These are phyloP conservation scores for Nomada fabriciana DNA, from an alignment of 2,888 invertebrate species.

Conservation along the genomic window DNA sequence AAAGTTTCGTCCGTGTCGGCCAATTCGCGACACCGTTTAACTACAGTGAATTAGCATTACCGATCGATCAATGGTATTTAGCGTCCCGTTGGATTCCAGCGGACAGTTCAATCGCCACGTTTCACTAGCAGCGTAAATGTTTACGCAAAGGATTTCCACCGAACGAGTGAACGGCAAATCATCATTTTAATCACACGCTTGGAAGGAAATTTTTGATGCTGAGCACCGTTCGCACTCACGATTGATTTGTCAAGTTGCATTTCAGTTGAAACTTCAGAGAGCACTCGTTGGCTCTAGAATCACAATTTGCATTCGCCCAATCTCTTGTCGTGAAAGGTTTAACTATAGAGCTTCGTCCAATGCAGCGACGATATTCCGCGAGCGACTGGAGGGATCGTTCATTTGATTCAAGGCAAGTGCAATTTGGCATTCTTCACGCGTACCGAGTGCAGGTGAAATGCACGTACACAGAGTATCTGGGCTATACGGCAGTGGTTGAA, in stretches of 20 bases:
- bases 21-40: slow-evolving; percentile 21
- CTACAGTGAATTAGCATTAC: slow-evolving; percentile 48
- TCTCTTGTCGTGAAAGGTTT: neutral
- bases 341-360: neutral
- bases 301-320: slow-evolving; percentile 18
- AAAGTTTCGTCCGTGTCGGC: slow-evolving; percentile 5
- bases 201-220: slow-evolving; percentile 11
- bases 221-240: neutral
- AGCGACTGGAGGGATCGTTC: neutral
- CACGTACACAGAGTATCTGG: neutral
- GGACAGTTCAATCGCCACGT: slow-evolving; percentile 1
- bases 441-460: neutral
- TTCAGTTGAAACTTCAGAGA: slow-evolving; percentile 12
- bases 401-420: neutral
- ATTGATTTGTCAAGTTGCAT: slow-evolving; percentile 18
- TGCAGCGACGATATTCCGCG: neutral
- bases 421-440: slow-evolving; percentile 43
- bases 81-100: neutral
- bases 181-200: neutral
- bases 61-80: slow-evolving; percentile 26
- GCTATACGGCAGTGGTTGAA: slow-evolving; percentile 36
- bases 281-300: neutral
- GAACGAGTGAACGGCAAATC: neutral
- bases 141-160: neutral
- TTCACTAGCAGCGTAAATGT: slow-evolving; percentile 21